Evolutionary conservation across 2,888 invertebrate species (phyloP).

Genomic region (Chorisops tibialis): DNA sequence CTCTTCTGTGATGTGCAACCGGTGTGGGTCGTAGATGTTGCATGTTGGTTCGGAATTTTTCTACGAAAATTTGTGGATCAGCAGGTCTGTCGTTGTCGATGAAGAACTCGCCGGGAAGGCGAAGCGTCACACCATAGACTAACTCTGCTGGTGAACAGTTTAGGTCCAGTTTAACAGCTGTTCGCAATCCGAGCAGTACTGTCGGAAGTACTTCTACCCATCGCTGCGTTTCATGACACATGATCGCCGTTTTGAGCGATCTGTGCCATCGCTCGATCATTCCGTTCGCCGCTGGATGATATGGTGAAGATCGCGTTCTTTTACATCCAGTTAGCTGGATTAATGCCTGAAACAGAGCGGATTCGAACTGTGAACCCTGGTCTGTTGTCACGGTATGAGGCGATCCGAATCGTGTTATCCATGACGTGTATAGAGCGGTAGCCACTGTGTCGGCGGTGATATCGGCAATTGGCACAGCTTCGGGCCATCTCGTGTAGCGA

Average conservation of each 20-base stretch:
- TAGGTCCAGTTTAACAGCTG: constrained; percentile 40
- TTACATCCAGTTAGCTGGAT: constrained; percentile 38
- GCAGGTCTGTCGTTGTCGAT: no score
- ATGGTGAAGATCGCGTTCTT: constrained; percentile 40
- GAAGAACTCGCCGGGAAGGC: constrained; percentile 20
- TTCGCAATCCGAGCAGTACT: constrained; percentile 43
- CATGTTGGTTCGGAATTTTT: constrained; percentile 13
- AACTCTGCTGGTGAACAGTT: constrained; percentile 41
- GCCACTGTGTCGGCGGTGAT: constrained; percentile 33
- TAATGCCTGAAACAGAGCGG: no score
- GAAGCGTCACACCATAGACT: constrained; percentile 40
- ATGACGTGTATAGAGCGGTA: constrained; percentile 19
- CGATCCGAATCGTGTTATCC: constrained; percentile 24
- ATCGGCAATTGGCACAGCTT: background rate
- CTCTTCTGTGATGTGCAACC: no score
- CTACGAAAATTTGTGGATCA: constrained; percentile 21
- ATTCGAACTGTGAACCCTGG: no score
- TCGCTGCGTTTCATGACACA: constrained; percentile 34
- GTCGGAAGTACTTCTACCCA: constrained; percentile 42
- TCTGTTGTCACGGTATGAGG: no score
- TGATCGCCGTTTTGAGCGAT: constrained; percentile 45
- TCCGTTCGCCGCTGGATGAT: constrained; percentile 47
- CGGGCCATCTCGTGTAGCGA: no score
- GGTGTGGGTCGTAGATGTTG: no score
- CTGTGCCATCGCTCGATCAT: constrained; percentile 49